These are phyloP conservation scores for Leptopilina syphax DNA, from an alignment of 2,888 invertebrate genomes.

Conservation along the genomic window DNA sequence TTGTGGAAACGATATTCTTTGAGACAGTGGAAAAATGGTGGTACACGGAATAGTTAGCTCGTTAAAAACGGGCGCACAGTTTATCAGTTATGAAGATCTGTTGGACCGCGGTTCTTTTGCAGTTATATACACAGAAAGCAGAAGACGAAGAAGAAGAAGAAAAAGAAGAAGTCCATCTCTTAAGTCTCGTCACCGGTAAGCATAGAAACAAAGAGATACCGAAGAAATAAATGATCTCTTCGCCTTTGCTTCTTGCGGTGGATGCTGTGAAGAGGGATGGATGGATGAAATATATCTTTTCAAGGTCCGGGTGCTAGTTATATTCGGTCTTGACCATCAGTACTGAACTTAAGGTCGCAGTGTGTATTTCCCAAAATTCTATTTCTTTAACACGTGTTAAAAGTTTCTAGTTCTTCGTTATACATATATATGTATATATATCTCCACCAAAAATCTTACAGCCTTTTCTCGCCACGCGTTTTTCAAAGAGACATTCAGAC, in stretches of 20 bases:
- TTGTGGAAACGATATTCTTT: conserved; percentile 4
- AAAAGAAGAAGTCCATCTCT: background rate
- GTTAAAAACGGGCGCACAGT: conserved; percentile 17
- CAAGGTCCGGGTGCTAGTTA: conserved; percentile 51
- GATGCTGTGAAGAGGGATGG: conserved; percentile 41
- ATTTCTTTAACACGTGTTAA: background rate
- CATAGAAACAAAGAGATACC: conserved; percentile 49
- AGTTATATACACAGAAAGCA: background rate
- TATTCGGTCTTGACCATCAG: conserved; percentile 52
- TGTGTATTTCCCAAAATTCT: conserved; percentile 9
- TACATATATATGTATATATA: background rate
- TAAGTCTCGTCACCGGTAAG: conserved; percentile 43
- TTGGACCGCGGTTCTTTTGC: conserved; percentile 39
- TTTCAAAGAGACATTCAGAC: conserved; percentile 64
- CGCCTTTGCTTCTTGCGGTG: conserved; percentile 30
- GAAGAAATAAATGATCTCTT: conserved; percentile 60
- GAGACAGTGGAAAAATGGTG: background rate
- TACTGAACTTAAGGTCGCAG: conserved; percentile 48
- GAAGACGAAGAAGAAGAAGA: no score
- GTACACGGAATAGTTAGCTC: background rate
- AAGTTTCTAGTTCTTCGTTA: background rate
- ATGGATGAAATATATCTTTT: conserved; percentile 46
- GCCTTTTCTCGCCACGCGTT: conserved; percentile 55
- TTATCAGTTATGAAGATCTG: conserved; percentile 33
- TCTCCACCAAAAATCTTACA: background rate